Base-by-base conservation (phyloP, 2,113 vertebrate species). In the Motacilla tschutschensis region DNA sequence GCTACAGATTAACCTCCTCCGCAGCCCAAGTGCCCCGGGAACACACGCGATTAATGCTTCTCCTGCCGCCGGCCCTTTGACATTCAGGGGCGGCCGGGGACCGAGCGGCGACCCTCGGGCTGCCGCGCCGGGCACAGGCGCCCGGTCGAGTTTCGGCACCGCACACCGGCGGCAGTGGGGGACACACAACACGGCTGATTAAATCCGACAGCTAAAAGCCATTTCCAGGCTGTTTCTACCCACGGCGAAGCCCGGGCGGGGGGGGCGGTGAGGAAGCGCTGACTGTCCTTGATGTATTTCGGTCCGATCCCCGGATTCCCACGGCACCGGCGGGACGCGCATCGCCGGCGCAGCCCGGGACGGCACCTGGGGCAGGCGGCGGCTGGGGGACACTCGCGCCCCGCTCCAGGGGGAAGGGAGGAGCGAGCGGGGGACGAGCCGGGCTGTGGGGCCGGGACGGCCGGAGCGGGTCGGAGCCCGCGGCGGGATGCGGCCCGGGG, bases 1-100 rank as follows among this genome's bases (percentile, higher is more conserved):
- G 72, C 83, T 8, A 54, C 86, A 90, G 93, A 88, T 88, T 91
- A 92, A 82, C 88, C 93, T 90, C 88, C 94, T 44, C 93, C 93
- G 57, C 90, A 84, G 54, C 60, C 76, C 72, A 0, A 26, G 69
- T 0, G 12, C 76, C 6, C 43, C 35, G 29, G 74, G 69, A 44
- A 47, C 72, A 80, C 83, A 36, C 36, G 24, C 38, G 87, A 79
- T 84, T 62, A 84, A 36, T 5, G 46, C 36, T 21, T 24, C 79
- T 51, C 33, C 67, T 38, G 29, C 83, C 60, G 69, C 72, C 64
- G 55, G 75, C 71, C 54, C 67, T 47, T 0, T 47, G 88, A 84
- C 91, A 36, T n/a, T 60, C 79, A 48, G 67, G 35, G 63, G 12
- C 14, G 40, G 25, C 65, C 44, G 66, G 16, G 28, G n/a, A 78